Conservation (phyloP, 1,140 invertebrate species). For the Globodera ellingtonae region DNA sequence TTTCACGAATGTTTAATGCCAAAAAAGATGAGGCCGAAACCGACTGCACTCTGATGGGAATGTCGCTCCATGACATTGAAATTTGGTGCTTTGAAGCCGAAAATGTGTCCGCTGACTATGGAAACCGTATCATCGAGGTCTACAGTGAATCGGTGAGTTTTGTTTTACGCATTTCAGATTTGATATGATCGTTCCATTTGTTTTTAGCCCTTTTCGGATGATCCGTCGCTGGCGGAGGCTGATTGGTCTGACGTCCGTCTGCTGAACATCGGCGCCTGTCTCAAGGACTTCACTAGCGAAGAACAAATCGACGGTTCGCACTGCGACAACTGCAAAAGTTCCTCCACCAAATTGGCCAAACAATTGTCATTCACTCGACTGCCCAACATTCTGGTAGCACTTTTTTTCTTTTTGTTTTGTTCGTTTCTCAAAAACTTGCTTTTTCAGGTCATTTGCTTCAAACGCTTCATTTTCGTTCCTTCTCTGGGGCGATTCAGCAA, state of each 20-base stretch:
- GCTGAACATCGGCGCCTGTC: constrained; percentile 17
- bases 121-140: neutral
- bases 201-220: constrained; percentile 3
- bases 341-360: neutral
- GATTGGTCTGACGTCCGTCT: neutral
- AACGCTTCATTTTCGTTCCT: constrained; percentile 80
- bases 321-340: constrained; percentile 22
- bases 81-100: constrained; percentile 2
- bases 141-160: too few species aligned
- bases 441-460: constrained; percentile 81
- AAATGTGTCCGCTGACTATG: neutral
- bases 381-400: constrained; percentile 23
- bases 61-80: neutral
- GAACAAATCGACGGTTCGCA: constrained; percentile 14
- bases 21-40: neutral
- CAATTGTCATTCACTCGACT: constrained; percentile 12
- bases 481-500: constrained; percentile 78
- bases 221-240: neutral
- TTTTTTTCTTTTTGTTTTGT: too few species aligned
- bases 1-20: neutral
- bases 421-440: constrained; percentile 7
- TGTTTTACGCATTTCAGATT: too few species aligned
- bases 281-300: constrained; percentile 19
- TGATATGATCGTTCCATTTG: neutral
- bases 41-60: neutral